Conservation (phyloP, 1,140 invertebrate genomes). For the Listronotus bonariensis region DNA sequence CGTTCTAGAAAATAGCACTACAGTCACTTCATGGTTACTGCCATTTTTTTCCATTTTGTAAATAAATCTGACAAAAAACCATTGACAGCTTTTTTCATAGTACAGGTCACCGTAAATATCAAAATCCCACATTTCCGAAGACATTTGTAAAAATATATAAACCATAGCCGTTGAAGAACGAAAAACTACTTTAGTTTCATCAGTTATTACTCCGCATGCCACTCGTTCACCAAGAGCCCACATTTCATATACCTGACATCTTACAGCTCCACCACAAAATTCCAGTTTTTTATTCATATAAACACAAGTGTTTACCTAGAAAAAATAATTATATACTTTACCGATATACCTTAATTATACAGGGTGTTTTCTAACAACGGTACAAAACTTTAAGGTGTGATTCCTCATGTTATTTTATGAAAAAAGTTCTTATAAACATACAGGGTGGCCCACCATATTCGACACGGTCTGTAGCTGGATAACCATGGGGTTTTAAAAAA, state of each 20-base stretch:
- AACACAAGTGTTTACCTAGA: constrained; percentile 87
- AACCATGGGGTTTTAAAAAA: too few relatives aligned
- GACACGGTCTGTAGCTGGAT: too few relatives aligned
- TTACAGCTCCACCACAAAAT: constrained; percentile 80
- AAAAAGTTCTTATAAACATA: too few relatives aligned
- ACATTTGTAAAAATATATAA: constrained; percentile 98
- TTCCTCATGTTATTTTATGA: too few relatives aligned
- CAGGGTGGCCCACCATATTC: too few relatives aligned
- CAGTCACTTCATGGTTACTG: constrained; percentile 97
- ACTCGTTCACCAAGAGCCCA: constrained; percentile 95
- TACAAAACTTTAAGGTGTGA: too few relatives aligned
- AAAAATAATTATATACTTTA: constrained; percentile 24
- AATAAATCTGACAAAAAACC: constrained; percentile 97
- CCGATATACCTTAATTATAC: too few relatives aligned
- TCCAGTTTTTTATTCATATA: constrained; percentile 97
- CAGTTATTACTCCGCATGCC: constrained; percentile 91
- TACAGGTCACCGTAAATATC: constrained; percentile 98
- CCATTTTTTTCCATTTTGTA: constrained; percentile 94
- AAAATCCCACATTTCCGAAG: constrained; percentile 99
- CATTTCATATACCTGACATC: constrained; percentile 92
- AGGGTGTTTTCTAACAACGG: too few relatives aligned
- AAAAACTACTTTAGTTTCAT: constrained; percentile 97
- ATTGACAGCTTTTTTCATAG: constrained; percentile 94
- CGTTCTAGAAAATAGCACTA: constrained; percentile 95
- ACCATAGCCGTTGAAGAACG: constrained; percentile 96